These are phyloP conservation scores for Pempheris klunzingeri DNA, from an alignment of 2,797 vertebrate species.

Conservation along the genomic window DNA sequence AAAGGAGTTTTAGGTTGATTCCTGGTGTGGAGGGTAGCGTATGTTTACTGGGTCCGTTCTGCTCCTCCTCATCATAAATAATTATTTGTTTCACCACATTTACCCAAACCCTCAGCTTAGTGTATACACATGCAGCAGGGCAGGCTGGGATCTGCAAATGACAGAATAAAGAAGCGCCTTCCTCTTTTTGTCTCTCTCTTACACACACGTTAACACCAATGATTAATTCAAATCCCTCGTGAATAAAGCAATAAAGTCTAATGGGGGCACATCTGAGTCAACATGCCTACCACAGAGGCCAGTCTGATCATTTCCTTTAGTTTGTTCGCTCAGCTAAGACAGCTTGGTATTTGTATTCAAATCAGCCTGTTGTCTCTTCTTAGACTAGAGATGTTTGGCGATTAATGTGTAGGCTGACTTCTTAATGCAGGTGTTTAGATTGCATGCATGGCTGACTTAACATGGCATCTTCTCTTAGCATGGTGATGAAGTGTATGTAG, in stretches of 20 bases:
- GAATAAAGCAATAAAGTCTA: constrained; percentile 81
- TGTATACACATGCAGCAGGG: constrained; percentile 21
- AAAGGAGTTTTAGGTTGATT: constrained; percentile 12
- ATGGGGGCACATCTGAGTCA: constrained; percentile 73
- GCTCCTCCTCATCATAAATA: constrained; percentile 18
- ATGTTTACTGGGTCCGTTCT: constrained; percentile 4
- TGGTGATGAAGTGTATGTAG: constrained; percentile 4
- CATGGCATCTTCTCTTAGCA: neutral
- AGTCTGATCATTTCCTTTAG: constrained; percentile 44
- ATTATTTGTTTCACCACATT: constrained; percentile 20
- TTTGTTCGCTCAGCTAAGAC: constrained; percentile 78
- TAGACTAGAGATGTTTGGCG: constrained; percentile 44
- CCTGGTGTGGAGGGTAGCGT: neutral
- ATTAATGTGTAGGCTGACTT: constrained; percentile 42
- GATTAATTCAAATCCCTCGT: constrained; percentile 74
- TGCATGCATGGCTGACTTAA: constrained; percentile 12
- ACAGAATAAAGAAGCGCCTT: constrained; percentile 27
- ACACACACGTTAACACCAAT: constrained; percentile 46
- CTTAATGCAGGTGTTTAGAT: constrained; percentile 32
- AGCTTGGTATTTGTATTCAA: constrained; percentile 77
- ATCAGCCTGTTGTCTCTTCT: constrained; percentile 57
- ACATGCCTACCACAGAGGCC: constrained; percentile 61
- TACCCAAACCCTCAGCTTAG: constrained; percentile 2
- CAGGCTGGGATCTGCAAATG: constrained; percentile 11
- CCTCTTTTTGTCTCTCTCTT: neutral